Percentiles rank a stretch among this genome's conserved stretches.
These are phyloP conservation scores for Apodemia zela DNA, from an alignment of 2,888 invertebrate species.

Conservation along the genomic window DNA sequence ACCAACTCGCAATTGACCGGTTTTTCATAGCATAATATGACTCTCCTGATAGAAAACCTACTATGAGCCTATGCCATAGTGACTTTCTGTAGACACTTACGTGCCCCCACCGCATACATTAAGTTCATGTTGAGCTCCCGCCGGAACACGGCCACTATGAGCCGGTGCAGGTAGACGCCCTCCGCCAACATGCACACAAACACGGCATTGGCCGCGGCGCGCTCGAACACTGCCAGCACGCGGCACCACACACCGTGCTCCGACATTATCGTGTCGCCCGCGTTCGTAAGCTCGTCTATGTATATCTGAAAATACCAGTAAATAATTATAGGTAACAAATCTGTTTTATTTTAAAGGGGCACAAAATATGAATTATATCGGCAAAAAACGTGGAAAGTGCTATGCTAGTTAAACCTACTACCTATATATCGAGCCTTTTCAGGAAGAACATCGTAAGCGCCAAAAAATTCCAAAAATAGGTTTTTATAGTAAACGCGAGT, in stretches of 20 bases:
- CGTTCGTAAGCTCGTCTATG: constrained; percentile 74
- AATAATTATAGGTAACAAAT: no score
- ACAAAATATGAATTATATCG: no score
- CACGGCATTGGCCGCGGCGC: constrained; percentile 78
- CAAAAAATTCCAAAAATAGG: no score
- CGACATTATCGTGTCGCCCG: constrained; percentile 70
- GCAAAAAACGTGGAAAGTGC: no score
- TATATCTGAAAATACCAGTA: constrained; percentile 53
- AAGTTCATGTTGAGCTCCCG: constrained; percentile 71
- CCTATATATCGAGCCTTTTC: no score
- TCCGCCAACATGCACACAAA: constrained; percentile 86
- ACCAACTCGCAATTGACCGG: no score
- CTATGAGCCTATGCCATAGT: no score
- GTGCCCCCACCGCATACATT: constrained; percentile 65
- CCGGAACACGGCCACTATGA: constrained; percentile 83
- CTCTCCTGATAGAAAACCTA: background rate
- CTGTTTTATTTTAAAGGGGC: no score
- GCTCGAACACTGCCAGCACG: constrained; percentile 76
- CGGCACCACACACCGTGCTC: constrained; percentile 75
- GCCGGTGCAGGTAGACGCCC: constrained; percentile 83
- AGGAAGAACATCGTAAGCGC: no score
- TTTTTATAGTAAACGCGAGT: no score
- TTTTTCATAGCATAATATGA: no score
- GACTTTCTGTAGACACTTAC: constrained; percentile 40
- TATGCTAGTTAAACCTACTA: no score